phyloP scores from a whole-genome alignment of 2,888 invertebrate species.

The Dermolepida albohirtum region DNA sequence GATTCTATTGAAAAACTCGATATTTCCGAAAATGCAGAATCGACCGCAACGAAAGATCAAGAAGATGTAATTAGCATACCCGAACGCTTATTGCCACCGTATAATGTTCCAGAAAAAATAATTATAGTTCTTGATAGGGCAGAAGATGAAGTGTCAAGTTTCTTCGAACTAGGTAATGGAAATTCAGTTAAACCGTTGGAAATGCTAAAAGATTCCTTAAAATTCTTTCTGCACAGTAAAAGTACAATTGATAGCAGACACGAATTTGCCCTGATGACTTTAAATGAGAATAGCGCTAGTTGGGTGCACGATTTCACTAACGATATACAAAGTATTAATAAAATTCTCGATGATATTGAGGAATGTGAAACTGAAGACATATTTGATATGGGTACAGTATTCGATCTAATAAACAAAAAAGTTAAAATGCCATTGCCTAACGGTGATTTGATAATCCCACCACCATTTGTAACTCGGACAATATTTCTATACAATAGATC shows the following conservation, averaged over 20 bases:
- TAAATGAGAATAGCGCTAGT: constrained; percentile 68
- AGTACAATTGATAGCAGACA: constrained; percentile 71
- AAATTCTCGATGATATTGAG: constrained; percentile 69
- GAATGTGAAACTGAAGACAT: constrained; percentile 68
- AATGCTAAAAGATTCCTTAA: constrained; percentile 74
- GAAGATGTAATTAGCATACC: constrained; percentile 51
- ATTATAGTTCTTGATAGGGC: constrained; percentile 74
- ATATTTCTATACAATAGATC: constrained; percentile 78
- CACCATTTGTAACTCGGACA: constrained; percentile 72
- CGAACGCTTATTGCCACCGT: constrained; percentile 66
- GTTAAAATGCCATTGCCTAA: constrained; percentile 66
- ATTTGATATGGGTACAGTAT: constrained; percentile 70
- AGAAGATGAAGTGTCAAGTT: constrained; percentile 69
- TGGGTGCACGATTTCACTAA: constrained; percentile 75
- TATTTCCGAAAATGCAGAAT: constrained; percentile 6
- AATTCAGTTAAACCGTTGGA: constrained; percentile 69
- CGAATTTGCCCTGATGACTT: constrained; percentile 72
- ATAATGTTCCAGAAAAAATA: constrained; percentile 73
- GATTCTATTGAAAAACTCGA: constrained; percentile 17
- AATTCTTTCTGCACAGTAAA: constrained; percentile 74
- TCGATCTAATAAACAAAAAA: constrained; percentile 69
- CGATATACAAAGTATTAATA: constrained; percentile 70
- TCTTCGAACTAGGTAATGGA: constrained; percentile 69
- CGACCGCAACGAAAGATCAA: neutral
- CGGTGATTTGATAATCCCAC: constrained; percentile 63